Evolutionary conservation across 2,888 invertebrate species (phyloP).

Genomic region (Heliconius cydno): DNA sequence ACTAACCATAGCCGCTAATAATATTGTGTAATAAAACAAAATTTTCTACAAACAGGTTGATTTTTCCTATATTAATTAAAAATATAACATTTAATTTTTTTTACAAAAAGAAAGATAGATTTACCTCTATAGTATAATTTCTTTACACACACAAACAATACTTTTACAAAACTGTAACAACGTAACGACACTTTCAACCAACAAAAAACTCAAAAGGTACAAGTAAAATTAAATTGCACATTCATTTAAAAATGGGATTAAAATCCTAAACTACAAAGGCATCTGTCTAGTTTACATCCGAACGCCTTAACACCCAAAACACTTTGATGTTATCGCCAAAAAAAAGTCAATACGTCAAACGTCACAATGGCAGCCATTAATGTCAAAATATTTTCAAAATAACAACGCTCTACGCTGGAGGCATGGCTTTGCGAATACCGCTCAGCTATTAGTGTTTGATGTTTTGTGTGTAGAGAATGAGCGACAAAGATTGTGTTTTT

Average conservation of each 20-base stretch:
- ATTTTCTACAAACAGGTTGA: too few species aligned
- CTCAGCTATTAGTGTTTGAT: conserved; percentile 35
- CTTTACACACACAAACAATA: background rate
- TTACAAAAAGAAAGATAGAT: too few species aligned
- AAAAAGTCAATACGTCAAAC: conserved; percentile 61
- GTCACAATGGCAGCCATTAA: conserved; percentile 77
- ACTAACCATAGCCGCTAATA: too few species aligned
- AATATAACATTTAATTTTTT: too few species aligned
- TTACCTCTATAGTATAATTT: background rate
- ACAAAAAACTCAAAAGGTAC: conserved; percentile 26
- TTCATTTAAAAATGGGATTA: conserved; percentile 41
- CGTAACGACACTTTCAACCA: conserved; percentile 18
- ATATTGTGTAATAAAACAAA: too few species aligned
- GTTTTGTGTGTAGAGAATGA: conserved; percentile 6
- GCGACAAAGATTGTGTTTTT: conserved; percentile 20
- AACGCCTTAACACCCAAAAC: conserved; percentile 51
- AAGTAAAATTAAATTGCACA: conserved; percentile 30
- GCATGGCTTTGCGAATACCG: conserved; percentile 68
- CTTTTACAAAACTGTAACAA: background rate
- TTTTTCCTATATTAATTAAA: too few species aligned
- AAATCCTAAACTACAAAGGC: conserved; percentile 31
- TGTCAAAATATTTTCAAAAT: conserved; percentile 83
- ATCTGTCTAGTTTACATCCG: conserved; percentile 43
- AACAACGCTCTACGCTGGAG: conserved; percentile 69
- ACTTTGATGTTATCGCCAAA: conserved; percentile 48